Evolutionary conservation across 1,140 invertebrate species (phyloP).

Genomic region (Drosophila nigrodunni): DNA sequence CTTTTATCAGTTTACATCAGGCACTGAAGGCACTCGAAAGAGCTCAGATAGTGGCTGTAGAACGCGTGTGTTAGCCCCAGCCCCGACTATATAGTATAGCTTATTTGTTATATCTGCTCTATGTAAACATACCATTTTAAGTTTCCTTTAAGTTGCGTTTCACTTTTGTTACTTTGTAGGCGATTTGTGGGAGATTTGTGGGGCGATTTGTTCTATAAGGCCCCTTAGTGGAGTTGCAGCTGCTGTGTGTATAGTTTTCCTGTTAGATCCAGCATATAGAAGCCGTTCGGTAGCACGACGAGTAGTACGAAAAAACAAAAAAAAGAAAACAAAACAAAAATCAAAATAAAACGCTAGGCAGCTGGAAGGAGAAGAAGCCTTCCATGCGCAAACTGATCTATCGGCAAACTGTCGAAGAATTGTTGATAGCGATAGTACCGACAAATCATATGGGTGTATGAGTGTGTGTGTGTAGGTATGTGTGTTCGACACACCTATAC

Average conservation of each 20-base stretch:
- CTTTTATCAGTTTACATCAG: conserved; percentile 14
- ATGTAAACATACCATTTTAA: conserved; percentile 58
- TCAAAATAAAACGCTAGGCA: too few species aligned
- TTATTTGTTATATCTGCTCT: background rate
- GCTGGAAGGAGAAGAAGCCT: conserved; percentile 68
- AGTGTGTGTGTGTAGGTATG: background rate
- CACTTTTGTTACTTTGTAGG: conserved; percentile 6
- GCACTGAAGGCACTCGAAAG: background rate
- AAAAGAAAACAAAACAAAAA: conserved; percentile 3
- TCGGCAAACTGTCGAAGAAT: conserved; percentile 81
- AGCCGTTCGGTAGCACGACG: conserved; percentile 8
- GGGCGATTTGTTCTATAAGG: background rate
- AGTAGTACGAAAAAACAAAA: conserved; percentile 19
- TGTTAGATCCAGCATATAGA: conserved; percentile 11
- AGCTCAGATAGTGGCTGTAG: conserved; percentile 16
- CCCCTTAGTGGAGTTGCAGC: too few species aligned
- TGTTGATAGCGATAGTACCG: conserved; percentile 73
- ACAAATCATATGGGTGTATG: conserved; percentile 34
- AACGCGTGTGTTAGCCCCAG: background rate
- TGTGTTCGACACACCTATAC: conserved; percentile 20
- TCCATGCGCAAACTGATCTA: conserved; percentile 81
- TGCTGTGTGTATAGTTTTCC: background rate
- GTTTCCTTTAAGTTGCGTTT: too few species aligned
- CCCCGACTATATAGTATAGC: background rate
- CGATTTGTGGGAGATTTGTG: background rate